Conservation (phyloP, 2,113 vertebrate genomes). For the Rhinogobius similis region DNA sequence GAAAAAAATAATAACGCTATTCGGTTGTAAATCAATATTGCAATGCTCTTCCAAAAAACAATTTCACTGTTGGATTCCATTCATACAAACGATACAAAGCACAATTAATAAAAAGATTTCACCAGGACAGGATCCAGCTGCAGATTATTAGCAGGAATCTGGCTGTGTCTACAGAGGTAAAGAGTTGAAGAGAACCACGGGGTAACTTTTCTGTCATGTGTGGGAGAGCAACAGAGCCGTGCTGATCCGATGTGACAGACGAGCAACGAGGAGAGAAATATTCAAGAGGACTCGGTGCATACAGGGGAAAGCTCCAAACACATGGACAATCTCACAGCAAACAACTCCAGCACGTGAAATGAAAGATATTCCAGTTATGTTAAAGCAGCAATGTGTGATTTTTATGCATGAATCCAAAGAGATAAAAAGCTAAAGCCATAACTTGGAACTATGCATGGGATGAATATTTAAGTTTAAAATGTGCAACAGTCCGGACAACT, state of each 20-base stretch:
- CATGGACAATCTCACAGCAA: constrained; percentile 8
- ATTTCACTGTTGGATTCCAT: constrained; percentile 22
- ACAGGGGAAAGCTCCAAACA: constrained; percentile 10
- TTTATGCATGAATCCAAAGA: background rate
- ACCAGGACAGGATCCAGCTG: constrained; percentile 44
- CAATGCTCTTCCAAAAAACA: background rate
- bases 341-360: background rate
- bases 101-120: constrained; percentile 50
- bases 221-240: constrained; percentile 16
- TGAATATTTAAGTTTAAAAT: background rate
- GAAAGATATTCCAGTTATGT: background rate
- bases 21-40: background rate
- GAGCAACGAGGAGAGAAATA: constrained; percentile 21
- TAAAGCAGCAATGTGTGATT: background rate
- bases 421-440: background rate
- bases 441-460: no score
- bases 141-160: constrained; percentile 51
- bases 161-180: constrained; percentile 24
- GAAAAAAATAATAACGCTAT: no score
- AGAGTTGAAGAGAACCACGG: constrained; percentile 23
- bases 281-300: constrained; percentile 12
- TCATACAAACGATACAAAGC: constrained; percentile 46
- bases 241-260: constrained; percentile 27
- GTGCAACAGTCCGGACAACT: background rate
- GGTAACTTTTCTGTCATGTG: constrained; percentile 9